Evolutionary conservation across 2,113 vertebrate species (phyloP).

Genomic region (Tricholaema leucomelas): DNA sequence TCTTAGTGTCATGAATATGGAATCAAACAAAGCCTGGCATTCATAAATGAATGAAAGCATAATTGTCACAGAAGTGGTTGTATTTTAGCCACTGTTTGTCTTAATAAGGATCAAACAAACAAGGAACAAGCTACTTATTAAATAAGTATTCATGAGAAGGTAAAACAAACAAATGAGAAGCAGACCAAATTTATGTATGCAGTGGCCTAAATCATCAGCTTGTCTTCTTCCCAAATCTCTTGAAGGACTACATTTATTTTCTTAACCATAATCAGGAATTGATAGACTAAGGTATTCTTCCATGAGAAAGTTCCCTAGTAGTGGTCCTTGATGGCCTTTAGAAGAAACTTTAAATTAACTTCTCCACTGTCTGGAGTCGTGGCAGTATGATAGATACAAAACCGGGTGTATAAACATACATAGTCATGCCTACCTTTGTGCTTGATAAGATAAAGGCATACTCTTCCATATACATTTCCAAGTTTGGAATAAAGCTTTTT

Average conservation of each 20-base stretch:
- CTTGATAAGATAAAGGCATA: not conserved
- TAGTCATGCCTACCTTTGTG: fast-evolving
- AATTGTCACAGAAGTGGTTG: not conserved
- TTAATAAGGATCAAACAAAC: not conserved
- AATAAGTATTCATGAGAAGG: not conserved
- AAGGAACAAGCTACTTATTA: not conserved
- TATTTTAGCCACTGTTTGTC: not conserved
- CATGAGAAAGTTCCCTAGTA: not conserved
- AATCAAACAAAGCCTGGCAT: not conserved
- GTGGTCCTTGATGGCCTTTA: not conserved
- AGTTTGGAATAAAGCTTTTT: not conserved
- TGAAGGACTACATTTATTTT: not conserved
- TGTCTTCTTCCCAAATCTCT: not conserved
- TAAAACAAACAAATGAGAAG: not conserved
- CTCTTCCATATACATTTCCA: not conserved
- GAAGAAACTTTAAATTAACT: not conserved
- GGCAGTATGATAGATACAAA: not conserved
- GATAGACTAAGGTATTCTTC: not conserved
- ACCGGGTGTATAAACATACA: not conserved
- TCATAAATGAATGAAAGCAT: not conserved
- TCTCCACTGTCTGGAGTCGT: not conserved
- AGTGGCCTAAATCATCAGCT: not conserved
- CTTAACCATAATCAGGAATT: not conserved
- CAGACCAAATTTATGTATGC: not conserved
- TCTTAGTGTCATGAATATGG: not conserved